Conservation (phyloP, 2,113 vertebrate species). For the Melozone crissalis region DNA sequence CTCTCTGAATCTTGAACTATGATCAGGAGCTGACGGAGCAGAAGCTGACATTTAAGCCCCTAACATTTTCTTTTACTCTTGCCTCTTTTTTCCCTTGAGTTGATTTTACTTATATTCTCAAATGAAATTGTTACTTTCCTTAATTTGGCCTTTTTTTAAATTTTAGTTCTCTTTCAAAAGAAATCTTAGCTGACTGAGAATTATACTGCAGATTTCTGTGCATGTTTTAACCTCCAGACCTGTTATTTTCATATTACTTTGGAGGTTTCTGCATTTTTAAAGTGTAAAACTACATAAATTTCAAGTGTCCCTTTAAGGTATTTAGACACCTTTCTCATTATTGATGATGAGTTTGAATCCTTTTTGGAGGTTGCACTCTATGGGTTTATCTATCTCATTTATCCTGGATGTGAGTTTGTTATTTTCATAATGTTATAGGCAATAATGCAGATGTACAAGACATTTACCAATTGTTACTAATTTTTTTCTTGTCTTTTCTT, state of each 20-base stretch:
- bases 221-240: conserved; percentile 20
- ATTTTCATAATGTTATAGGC: conserved; percentile 41
- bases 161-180: conserved; percentile 13
- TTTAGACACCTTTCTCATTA: conserved; percentile 62
- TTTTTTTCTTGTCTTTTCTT: not conserved
- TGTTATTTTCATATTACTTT: conserved; percentile 43
- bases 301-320: conserved; percentile 60
- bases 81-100: not conserved
- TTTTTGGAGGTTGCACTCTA: conserved; percentile 44
- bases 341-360: conserved; percentile 50
- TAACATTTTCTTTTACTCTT: not conserved
- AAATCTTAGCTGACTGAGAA: conserved; percentile 17
- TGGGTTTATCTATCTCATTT: conserved; percentile 60
- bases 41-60: not conserved
- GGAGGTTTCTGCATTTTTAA: conserved; percentile 28
- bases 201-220: not conserved
- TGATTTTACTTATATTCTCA: conserved; percentile 18
- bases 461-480: conserved; percentile 47
- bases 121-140: not conserved
- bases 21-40: not conserved
- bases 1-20: conserved; percentile 7
- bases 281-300: conserved; percentile 57
- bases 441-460: conserved; percentile 66
- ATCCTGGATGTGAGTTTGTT: conserved; percentile 33
- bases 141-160: not conserved